Evolutionary conservation across 2,888 invertebrate species (phyloP).

Genomic region (Tipula vernalis): DNA sequence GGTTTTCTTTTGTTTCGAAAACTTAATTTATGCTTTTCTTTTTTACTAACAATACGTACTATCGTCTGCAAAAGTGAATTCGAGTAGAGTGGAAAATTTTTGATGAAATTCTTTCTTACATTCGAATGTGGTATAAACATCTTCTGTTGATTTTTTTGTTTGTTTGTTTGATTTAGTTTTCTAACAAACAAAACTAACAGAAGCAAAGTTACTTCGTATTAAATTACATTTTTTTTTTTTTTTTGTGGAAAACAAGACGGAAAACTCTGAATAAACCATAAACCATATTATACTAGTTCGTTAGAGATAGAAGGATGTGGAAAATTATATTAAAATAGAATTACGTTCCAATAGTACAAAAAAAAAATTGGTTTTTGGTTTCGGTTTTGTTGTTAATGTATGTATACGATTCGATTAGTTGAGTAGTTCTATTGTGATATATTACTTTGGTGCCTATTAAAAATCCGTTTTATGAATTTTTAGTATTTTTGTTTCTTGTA

Average conservation of each 20-base stretch:
- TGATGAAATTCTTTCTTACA: no score
- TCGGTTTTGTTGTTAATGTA: neutral
- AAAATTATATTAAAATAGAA: neutral
- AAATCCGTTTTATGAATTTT: no score
- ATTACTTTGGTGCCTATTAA: no score
- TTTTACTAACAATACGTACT: neutral
- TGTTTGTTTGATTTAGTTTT: neutral
- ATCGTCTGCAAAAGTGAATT: neutral
- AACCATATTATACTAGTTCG: neutral
- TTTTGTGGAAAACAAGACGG: neutral
- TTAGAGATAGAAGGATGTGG: neutral
- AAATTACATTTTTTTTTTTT: neutral
- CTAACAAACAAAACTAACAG: neutral
- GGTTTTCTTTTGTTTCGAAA: no score
- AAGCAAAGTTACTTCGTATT: neutral
- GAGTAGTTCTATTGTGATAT: neutral
- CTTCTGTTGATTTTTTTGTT: neutral
- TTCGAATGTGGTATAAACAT: neutral
- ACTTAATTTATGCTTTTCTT: neutral
- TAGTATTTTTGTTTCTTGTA: no score
- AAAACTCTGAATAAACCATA: neutral
- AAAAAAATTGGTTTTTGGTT: neutral
- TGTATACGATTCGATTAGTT: neutral
- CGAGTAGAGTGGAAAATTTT: no score
- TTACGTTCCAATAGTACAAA: neutral